A percentile compares a stretch with the other conserved stretches of the same genome.
These are phyloP conservation scores for Ophraella communa DNA, from an alignment of 2,888 invertebrate species.

Conservation along the genomic window DNA sequence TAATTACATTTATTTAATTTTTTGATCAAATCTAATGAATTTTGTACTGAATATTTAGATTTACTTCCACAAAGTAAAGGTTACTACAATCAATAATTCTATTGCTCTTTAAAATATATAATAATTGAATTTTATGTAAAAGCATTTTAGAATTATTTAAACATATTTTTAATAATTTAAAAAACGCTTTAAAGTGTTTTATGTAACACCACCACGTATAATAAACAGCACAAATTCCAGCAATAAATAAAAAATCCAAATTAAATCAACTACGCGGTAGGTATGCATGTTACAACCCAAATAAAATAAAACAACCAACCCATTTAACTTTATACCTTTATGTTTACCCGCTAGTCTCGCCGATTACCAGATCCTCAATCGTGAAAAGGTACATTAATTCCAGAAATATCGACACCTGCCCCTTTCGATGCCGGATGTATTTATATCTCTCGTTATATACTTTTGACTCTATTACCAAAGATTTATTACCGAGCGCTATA, in stretches of 20 bases:
- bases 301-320: background rate
- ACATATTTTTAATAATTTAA: no score
- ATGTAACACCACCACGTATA: background rate
- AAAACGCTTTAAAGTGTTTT: no score
- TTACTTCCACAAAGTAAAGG: no score
- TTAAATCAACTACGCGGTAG: background rate
- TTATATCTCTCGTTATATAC: constrained; percentile 28
- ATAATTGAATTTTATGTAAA: no score
- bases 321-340: constrained; percentile 7
- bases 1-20: no score
- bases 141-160: no score
- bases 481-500: constrained; percentile 32
- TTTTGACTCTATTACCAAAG: constrained; percentile 25
- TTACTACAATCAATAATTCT: no score
- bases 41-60: no score
- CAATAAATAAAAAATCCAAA: background rate
- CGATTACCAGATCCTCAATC: constrained; percentile 43
- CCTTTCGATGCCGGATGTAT: constrained; percentile 25
- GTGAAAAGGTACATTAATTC: constrained; percentile 45
- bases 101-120: no score
- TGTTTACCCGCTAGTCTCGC: constrained; percentile 19
- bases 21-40: no score
- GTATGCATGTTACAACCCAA: background rate
- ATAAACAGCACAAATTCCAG: background rate
- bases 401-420: constrained; percentile 42